Conservation (phyloP, 2,888 invertebrate species). For the Torymus aiolomorphi region DNA sequence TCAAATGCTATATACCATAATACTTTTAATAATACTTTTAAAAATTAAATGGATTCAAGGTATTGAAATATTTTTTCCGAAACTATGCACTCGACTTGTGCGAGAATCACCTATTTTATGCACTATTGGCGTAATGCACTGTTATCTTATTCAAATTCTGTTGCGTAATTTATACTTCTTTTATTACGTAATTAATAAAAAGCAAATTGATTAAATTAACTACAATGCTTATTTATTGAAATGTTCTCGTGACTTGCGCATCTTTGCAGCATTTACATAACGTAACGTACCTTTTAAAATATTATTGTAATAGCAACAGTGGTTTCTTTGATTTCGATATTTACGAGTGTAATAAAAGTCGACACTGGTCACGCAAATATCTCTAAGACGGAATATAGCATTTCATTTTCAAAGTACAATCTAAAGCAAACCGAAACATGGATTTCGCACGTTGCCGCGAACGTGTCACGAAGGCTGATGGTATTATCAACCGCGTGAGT, state of each 20-base stretch:
- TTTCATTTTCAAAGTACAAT: neutral
- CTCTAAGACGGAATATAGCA: too few relatives aligned
- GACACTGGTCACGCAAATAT: neutral
- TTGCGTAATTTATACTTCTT: too few relatives aligned
- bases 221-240: neutral
- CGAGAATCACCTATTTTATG: too few relatives aligned
- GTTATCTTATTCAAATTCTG: too few relatives aligned
- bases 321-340: neutral
- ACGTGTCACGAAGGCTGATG: neutral
- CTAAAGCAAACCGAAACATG: neutral
- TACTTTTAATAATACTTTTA: too few relatives aligned
- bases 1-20: neutral
- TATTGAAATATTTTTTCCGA: too few relatives aligned
- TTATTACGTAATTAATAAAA: neutral
- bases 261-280: slow-evolving; percentile 6
- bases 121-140: too few relatives aligned
- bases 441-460: slow-evolving; percentile 4
- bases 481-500: too few relatives aligned
- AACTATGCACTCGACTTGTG: too few relatives aligned
- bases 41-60: too few relatives aligned
- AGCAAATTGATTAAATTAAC: neutral
- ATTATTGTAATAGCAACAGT: neutral
- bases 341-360: slow-evolving; percentile 1
- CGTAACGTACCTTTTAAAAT: neutral
- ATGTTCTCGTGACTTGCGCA: slow-evolving; percentile 5